Evolutionary conservation across 2,888 invertebrate species (phyloP).

Genomic region (Xestia rhomboidea): DNA sequence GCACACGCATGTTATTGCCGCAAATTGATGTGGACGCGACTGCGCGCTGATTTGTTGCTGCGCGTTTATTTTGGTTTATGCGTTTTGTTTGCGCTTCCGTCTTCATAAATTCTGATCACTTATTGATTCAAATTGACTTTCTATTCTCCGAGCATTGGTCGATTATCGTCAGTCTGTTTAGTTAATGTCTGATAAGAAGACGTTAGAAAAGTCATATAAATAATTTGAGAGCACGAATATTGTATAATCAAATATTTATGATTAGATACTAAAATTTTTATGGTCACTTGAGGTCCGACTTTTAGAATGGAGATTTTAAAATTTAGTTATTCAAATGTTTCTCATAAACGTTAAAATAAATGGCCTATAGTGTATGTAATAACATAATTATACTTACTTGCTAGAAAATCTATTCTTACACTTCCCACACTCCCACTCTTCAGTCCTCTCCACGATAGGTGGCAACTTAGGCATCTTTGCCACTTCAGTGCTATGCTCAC

Average conservation of each 20-base stretch:
- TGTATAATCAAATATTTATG: constrained; percentile 19
- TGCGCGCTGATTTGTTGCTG: constrained; percentile 50
- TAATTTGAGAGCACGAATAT: background rate
- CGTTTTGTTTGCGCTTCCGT: constrained; percentile 68
- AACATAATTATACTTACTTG: constrained; percentile 74
- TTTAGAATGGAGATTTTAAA: background rate
- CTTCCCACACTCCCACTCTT: constrained; percentile 72
- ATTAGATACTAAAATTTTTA: constrained; percentile 3
- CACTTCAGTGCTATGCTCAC: constrained; percentile 84
- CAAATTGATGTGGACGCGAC: constrained; percentile 74
- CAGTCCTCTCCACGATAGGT: constrained; percentile 62
- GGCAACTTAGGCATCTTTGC: constrained; percentile 65
- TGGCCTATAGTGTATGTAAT: background rate
- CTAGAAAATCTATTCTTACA: constrained; percentile 77
- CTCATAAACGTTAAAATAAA: background rate
- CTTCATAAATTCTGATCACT: constrained; percentile 43
- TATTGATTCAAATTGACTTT: constrained; percentile 38
- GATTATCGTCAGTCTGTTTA: background rate
- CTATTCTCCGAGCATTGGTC: constrained; percentile 17
- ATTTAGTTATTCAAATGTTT: background rate
- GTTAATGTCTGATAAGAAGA: background rate
- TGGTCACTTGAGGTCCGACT: background rate
- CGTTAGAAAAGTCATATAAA: constrained; percentile 3
- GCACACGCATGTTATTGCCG: constrained; percentile 68
- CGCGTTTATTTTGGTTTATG: constrained; percentile 76